phyloP scores from a whole-genome alignment of 1,140 invertebrate genomes.

The Heliconius nattereri region DNA sequence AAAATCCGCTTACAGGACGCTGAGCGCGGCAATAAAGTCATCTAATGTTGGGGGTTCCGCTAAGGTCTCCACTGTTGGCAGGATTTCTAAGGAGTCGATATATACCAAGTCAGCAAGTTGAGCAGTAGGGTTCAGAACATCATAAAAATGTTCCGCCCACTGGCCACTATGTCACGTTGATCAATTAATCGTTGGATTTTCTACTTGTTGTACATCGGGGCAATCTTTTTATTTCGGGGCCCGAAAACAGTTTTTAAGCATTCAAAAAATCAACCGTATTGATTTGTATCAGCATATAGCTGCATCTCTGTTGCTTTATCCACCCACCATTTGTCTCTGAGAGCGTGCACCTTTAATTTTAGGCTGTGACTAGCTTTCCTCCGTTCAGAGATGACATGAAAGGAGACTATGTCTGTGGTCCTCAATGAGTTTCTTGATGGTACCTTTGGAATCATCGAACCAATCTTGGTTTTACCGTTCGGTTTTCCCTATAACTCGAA shows the following conservation, averaged over 20 bases:
- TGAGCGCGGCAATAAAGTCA: constrained; percentile 28
- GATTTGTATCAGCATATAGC: constrained; percentile 37
- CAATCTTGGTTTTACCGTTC: constrained; percentile 38
- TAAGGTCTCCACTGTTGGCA: constrained; percentile 23
- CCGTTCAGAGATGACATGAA: neutral
- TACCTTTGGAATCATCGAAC: constrained; percentile 31
- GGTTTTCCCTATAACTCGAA: constrained; percentile 26
- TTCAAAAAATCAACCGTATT: constrained; percentile 40
- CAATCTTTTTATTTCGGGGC: constrained; percentile 25
- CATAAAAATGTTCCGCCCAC: constrained; percentile 38
- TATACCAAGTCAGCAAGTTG: constrained; percentile 27
- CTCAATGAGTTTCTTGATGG: constrained; percentile 27
- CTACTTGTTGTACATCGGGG: constrained; percentile 33
- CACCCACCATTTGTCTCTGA: constrained; percentile 39
- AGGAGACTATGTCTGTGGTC: constrained; percentile 19
- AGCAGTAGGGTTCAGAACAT: constrained; percentile 37
- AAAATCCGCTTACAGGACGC: no score
- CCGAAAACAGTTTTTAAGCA: constrained; percentile 30
- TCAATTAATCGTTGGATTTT: constrained; percentile 21
- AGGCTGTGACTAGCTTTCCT: constrained; percentile 21
- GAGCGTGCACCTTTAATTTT: constrained; percentile 36
- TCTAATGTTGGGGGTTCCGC: constrained; percentile 28
- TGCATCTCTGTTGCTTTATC: constrained; percentile 38
- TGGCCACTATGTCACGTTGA: constrained; percentile 23
- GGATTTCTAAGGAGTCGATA: constrained; percentile 16